A percentile compares a stretch with the other conserved stretches of the same genome.
Evolutionary conservation across 2,797 vertebrate species (phyloP).

Genomic region (Sus cebifrons): DNA sequence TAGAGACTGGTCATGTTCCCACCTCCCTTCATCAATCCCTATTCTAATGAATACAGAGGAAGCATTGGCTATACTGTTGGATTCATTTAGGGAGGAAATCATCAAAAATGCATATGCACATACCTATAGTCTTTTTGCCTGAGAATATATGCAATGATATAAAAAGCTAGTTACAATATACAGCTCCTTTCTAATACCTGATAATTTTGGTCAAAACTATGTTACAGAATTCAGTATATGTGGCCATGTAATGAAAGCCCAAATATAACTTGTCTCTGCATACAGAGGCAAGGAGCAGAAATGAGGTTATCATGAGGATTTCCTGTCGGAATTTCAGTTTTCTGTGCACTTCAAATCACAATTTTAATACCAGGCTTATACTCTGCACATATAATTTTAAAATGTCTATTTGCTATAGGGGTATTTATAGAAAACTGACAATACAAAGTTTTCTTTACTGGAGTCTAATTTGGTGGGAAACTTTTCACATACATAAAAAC

Average conservation of each 20-base stretch:
- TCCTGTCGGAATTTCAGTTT: constrained; percentile 61
- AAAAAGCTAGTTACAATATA: constrained; percentile 55
- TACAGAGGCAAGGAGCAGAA: constrained; percentile 62
- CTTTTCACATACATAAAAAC: constrained; percentile 26
- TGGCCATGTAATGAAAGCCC: constrained; percentile 25
- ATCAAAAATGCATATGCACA: background rate
- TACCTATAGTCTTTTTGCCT: background rate
- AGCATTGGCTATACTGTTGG: background rate
- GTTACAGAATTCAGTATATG: background rate
- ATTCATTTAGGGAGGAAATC: background rate
- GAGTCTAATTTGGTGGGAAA: constrained; percentile 64
- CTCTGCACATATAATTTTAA: constrained; percentile 67
- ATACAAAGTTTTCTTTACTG: constrained; percentile 57
- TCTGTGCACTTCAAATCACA: constrained; percentile 58
- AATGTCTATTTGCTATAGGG: background rate
- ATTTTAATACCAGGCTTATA: constrained; percentile 49
- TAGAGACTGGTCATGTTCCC: background rate
- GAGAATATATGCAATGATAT: constrained; percentile 47
- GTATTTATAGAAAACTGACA: constrained; percentile 70
- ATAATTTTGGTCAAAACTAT: constrained; percentile 71
- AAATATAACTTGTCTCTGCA: constrained; percentile 55
- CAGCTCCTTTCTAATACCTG: constrained; percentile 58
- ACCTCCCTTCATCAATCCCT: background rate
- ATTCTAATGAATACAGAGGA: background rate
- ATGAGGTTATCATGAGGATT: constrained; percentile 39